Base-by-base conservation (phyloP, 2,797 vertebrate species). In the Ptychobarbus kaznakovi region DNA sequence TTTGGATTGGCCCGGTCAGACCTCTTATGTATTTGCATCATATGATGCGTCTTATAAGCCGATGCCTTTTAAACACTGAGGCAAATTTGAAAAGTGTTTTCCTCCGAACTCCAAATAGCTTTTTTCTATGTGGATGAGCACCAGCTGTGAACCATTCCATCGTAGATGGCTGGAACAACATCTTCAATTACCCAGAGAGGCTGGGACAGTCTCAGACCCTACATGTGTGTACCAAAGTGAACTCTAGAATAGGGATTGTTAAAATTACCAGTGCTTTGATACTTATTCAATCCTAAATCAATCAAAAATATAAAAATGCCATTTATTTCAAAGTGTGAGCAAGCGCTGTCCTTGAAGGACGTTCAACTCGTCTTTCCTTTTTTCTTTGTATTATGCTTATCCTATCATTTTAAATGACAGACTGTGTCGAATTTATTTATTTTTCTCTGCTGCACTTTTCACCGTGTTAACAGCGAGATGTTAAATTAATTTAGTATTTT, bases 101-200 rank as follows among this genome's bases (percentile, higher is more conserved):
- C 69, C 56, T 56, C 83, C 32, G 25, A 82, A 81, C 61, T 72
- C 51, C 51, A 75, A 80, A 87, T 38, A 44, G 42, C 81, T 79
- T 74, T 25, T 61, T 56, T 86, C 40, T 56, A 22, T 68, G 80
- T 73, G 88, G 85, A 88, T 12, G 49, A 83, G 78, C 28, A 74
- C 89, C 94, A 94, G 92, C 93, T 95, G 93, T 87, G 90, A 91
- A 88, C 83, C 91, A 94, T 94, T 91, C 92, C 86, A 80, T 58
- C 46, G 81, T 87, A 90, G 70, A 83, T 74, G 56, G 20, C 42
- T 82, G 70, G 56, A 82, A 46, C 88, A 86, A 89, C 92, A 92
- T 94, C 93, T 93, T 92, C 88, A 93, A 92, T 92, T 92, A 92
- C 83, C 87, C 68, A 76, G 32, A 70, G 28, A 68, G n/a, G 61